These are phyloP conservation scores for Lagorchestes hirsutus DNA, from an alignment of 2,797 vertebrate species.

Conservation along the genomic window DNA sequence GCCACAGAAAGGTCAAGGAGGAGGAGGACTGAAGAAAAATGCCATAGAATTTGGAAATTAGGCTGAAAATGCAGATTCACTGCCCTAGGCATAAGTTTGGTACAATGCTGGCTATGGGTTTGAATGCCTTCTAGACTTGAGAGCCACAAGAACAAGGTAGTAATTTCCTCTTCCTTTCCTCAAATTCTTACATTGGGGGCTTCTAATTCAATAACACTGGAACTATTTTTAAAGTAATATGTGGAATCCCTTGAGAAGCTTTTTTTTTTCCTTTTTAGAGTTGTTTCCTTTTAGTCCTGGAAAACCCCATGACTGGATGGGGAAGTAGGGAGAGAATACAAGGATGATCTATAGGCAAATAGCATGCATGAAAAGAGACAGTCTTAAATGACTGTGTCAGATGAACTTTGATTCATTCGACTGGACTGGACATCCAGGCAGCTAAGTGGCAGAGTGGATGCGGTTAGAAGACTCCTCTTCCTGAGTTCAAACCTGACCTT, in stretches of 20 bases:
- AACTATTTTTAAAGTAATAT: slow-evolving; percentile 47
- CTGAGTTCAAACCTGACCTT: neutral
- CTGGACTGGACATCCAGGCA: neutral
- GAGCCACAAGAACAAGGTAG: neutral
- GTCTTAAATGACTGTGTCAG: neutral
- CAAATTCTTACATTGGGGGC: slow-evolving; percentile 1
- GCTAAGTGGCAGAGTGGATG: too few relatives aligned
- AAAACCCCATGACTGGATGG: slow-evolving; percentile 75
- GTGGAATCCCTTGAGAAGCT: slow-evolving; percentile 58
- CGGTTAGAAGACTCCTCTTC: neutral
- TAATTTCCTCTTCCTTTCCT: neutral
- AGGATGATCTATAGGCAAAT: slow-evolving; percentile 35
- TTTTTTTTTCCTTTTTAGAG: slow-evolving; percentile 55
- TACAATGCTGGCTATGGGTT: neutral
- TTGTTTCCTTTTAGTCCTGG: slow-evolving; percentile 70
- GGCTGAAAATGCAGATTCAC: neutral
- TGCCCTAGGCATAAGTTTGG: neutral
- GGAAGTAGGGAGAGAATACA: slow-evolving; percentile 69
- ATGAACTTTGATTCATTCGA: neutral
- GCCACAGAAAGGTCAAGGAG: neutral
- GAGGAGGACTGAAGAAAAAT: neutral
- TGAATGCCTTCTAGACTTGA: neutral
- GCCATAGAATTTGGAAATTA: neutral
- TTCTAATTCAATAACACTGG: slow-evolving; percentile 54
- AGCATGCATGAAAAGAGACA: slow-evolving; percentile 14